Evolutionary conservation across 2,797 vertebrate species (phyloP).

Genomic region (Rachycentron canadum): DNA sequence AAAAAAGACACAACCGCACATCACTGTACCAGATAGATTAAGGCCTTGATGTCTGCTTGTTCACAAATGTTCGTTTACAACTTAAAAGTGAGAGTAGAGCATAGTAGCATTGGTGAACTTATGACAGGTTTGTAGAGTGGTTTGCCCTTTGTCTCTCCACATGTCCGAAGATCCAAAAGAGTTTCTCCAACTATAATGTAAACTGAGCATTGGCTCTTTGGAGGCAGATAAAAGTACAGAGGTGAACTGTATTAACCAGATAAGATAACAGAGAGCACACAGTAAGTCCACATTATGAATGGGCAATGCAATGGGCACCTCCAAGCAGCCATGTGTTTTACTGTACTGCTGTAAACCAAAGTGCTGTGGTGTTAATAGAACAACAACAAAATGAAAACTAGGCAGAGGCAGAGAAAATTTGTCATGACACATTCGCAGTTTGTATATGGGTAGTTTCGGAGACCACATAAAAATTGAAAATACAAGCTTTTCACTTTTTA

Average conservation of each 20-base stretch:
- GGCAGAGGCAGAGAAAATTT: conserved; percentile 9
- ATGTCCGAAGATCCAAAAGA: conserved; percentile 21
- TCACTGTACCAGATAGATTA: conserved; percentile 30
- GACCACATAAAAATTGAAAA: not conserved
- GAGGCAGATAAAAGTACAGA: conserved; percentile 72
- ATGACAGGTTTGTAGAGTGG: conserved; percentile 33
- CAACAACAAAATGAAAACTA: not conserved
- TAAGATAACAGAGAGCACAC: conserved; percentile 74
- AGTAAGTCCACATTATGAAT: conserved; percentile 66
- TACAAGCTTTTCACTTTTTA: not conserved
- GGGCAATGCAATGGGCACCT: conserved; percentile 50
- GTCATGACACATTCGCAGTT: conserved; percentile 16
- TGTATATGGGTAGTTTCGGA: not conserved
- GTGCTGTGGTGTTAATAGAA: not conserved
- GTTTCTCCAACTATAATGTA: conserved; percentile 59
- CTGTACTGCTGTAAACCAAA: conserved; percentile 57
- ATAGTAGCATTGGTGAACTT: conserved; percentile 14
- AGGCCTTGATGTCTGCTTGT: conserved; percentile 19
- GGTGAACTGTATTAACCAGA: conserved; percentile 72
- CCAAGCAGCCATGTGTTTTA: conserved; percentile 40
- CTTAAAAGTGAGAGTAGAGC: conserved; percentile 29
- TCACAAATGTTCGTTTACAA: conserved; percentile 36
- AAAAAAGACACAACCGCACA: conserved; percentile 17
- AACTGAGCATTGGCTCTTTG: conserved; percentile 63
- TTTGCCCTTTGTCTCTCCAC: conserved; percentile 36